Evolutionary conservation across 37 sponge, comb jelly and placozoan genomes (phyloP), one percentile per base, ranked within the genome.

Genomic region (Chondrilla cf. caribensis): DNA sequence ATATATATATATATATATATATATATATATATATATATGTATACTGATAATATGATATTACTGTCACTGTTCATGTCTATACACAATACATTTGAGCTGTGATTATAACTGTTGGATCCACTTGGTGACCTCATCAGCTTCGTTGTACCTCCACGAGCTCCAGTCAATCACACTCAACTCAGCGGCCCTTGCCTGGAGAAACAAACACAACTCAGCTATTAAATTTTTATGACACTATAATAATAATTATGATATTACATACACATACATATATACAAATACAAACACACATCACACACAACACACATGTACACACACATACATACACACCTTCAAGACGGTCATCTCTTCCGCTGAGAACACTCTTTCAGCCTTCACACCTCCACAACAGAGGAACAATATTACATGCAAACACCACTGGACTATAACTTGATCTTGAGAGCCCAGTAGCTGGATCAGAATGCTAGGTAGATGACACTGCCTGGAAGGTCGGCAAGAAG

Each of bases 151-250:
- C 68, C 68, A 67, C 68, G 35, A 2, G 4, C 32, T 26, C 68
- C 68, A 67, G 68, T 67, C 68, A n/a, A 33, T 3, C 4, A 29
- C 1, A 29, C 68, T 67, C 68, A 67, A 33, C 68, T 67, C 68
- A 33, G 1, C 15, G 0, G 68, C 4, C 4, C 32, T 67, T 18
- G 35, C 68, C 68, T 67, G 68, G 15, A 60, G 64, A 22, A 60
- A 15, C 6, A 22, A 9, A 60, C 29, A 26, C 64, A 60, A 26
- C 22, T 22, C 29, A 7, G 64, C 6, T 62, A 26, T 7, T 6
- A 26, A 26, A 62, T 8, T 19, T 26, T 62, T 29, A 62, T 15
- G 8, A 19, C 7, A 26, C 18, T 15, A 62, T 19, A 22, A 22
- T 62, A 15, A 62, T 62, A 22, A 62, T 26, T 6, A 15, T 15